Evolutionary conservation across 1,140 invertebrate species (phyloP).

Genomic region (Zaprionus inermis): DNA sequence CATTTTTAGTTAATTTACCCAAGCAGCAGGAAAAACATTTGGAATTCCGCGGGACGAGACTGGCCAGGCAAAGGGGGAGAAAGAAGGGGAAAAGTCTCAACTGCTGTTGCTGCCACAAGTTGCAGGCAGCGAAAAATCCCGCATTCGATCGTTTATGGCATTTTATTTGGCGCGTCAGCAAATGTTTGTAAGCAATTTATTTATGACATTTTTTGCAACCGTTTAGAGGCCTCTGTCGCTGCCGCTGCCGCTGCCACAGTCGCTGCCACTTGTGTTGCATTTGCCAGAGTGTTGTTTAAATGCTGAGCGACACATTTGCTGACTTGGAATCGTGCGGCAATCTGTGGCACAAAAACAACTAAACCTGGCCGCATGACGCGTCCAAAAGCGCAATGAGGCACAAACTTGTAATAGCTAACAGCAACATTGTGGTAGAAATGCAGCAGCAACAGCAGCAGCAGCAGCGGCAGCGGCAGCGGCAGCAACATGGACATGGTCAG

Average conservation of each 20-base stretch:
- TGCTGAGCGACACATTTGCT: slow-evolving; percentile 58
- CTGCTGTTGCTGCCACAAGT: slow-evolving; percentile 22
- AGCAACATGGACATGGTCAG: slow-evolving; percentile 63
- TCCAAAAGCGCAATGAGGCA: slow-evolving; percentile 70
- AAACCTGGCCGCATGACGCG: slow-evolving; percentile 77
- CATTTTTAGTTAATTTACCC: slow-evolving; percentile 84
- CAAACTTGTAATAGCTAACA: slow-evolving; percentile 72
- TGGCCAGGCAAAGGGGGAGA: neutral
- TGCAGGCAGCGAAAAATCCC: slow-evolving; percentile 72
- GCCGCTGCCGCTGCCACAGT: slow-evolving; percentile 21
- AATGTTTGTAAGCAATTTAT: slow-evolving; percentile 84
- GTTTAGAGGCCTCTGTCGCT: slow-evolving; percentile 29
- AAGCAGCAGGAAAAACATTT: slow-evolving; percentile 75
- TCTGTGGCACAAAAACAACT: slow-evolving; percentile 72
- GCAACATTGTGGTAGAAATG: slow-evolving; percentile 4
- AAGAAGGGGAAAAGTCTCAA: neutral
- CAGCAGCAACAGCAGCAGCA: slow-evolving; percentile 8
- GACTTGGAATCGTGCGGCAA: slow-evolving; percentile 75
- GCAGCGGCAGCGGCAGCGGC: slow-evolving; percentile 27
- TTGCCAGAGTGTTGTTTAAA: slow-evolving; percentile 56
- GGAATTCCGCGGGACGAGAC: slow-evolving; percentile 53
- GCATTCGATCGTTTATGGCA: slow-evolving; percentile 78
- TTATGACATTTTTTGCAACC: slow-evolving; percentile 82
- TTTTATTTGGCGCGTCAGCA: slow-evolving; percentile 84
- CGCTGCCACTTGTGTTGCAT: slow-evolving; percentile 35